Percentiles rank a stretch among this genome's conserved stretches.
Evolutionary conservation across 2,113 vertebrate species (phyloP).

Genomic region (Eublepharis macularius): DNA sequence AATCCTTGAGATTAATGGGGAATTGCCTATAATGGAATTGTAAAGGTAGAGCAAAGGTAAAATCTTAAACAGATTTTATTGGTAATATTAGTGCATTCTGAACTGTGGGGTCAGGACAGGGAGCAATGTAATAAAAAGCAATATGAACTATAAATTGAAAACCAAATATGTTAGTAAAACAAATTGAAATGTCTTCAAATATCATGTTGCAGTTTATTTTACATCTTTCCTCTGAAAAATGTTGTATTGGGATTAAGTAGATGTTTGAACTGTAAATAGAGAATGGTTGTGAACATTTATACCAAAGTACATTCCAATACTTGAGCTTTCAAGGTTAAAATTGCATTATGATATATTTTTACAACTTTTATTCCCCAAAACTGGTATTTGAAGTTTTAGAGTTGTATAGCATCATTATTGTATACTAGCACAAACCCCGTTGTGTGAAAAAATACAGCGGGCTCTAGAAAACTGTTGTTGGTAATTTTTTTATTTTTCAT

Average conservation of each 20-base stretch:
- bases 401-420: background rate
- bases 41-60: too few species aligned
- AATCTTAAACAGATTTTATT: background rate
- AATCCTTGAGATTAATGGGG: background rate
- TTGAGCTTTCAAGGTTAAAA: background rate
- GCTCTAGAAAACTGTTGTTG: too few species aligned
- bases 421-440: too few species aligned
- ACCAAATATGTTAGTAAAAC: background rate
- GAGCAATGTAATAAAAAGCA: too few species aligned
- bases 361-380: background rate
- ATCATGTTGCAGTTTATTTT: background rate
- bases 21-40: background rate
- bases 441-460: too few species aligned
- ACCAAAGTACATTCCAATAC: background rate
- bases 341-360: background rate
- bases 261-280: background rate
- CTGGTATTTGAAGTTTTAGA: background rate
- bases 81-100: background rate
- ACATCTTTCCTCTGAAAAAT: background rate
- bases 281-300: background rate
- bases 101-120: too few species aligned
- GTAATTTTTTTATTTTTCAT: too few species aligned
- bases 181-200: background rate
- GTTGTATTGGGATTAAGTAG: background rate
- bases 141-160: background rate